These are phyloP conservation scores for Sphaerophoria taeniata DNA, from an alignment of 2,888 invertebrate species.

Conservation along the genomic window DNA sequence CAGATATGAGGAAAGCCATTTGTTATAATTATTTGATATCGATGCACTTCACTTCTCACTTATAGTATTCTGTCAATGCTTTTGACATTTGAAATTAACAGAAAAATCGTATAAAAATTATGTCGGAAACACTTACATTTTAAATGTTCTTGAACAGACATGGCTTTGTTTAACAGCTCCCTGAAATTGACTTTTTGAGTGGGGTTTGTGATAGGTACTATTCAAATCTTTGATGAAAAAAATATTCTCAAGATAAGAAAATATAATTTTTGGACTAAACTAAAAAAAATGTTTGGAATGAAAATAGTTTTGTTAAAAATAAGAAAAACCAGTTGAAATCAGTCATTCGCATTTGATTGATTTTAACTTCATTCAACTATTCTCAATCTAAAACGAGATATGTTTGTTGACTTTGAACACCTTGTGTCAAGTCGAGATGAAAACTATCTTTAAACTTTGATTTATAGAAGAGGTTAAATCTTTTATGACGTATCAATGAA, in stretches of 20 bases:
- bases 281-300: not conserved
- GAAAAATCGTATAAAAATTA: too few species aligned
- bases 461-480: not conserved
- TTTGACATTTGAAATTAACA: too few species aligned
- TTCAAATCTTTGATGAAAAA: not conserved
- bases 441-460: slow-evolving; percentile 2
- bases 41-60: too few species aligned
- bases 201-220: not conserved
- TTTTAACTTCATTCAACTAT: too few species aligned
- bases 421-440: not conserved
- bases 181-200: not conserved
- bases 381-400: too few species aligned
- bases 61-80: too few species aligned
- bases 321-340: not conserved
- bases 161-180: not conserved
- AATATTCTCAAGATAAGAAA: too few species aligned
- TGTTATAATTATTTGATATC: too few species aligned
- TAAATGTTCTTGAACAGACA: not conserved
- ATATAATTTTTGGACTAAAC: not conserved
- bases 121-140: slow-evolving; percentile 14
- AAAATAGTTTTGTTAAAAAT: not conserved
- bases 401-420: too few species aligned
- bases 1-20: too few species aligned
- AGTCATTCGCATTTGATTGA: not conserved
- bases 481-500: not conserved